Base-by-base conservation (phyloP, 2,113 vertebrate genomes). In the Solea solea region DNA sequence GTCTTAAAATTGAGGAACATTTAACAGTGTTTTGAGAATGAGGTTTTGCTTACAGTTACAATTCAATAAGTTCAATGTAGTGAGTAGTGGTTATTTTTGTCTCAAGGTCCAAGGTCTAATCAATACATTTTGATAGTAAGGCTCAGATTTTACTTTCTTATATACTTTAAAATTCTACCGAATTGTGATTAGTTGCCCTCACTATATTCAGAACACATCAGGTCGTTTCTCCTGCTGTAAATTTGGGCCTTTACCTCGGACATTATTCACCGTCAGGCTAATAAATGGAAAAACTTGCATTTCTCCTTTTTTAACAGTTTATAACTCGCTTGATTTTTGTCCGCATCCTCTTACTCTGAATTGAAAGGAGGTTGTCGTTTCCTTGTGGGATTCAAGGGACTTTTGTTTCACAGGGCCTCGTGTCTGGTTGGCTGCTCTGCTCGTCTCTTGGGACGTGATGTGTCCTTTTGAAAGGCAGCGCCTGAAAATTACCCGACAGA, bases 331-430 rank as follows among this genome's bases (percentile, higher is more conserved):
- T 42, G 7, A 27, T 8, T 25, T 25, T 49, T 46, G 48, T 48
- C 15, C 13, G 11, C 4, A 0, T 3, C 58, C 8, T 41, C 2
- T 1, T 40, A 56, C 44, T 34, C 46, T 48, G 49, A 51, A 46
- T 7, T 0, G 8, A 71, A 73, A 59, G 16, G 14, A 16, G 58
- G 41, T 72, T 69, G 14, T 40, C 8, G 7, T 55, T 81, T 7
- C 0, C 8, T 67, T 3, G 14, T 7, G 65, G 81, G 69, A 83
- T 84, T 85, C 8, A 56, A 64, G 87, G 85, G 85, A 87, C 83
- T 90, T 92, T 89, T 21, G 21, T 88, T 74, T 67, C 5, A 67
- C 12, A 2, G 11, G 28, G 34, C 49, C 58, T 28, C 44, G 59
- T 79, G 56, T 48, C 51, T 34, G 13, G 5, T 53, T 42, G 3